Conservation (phyloP, 2,888 invertebrate genomes). For the Galerucella calmariensis region DNA sequence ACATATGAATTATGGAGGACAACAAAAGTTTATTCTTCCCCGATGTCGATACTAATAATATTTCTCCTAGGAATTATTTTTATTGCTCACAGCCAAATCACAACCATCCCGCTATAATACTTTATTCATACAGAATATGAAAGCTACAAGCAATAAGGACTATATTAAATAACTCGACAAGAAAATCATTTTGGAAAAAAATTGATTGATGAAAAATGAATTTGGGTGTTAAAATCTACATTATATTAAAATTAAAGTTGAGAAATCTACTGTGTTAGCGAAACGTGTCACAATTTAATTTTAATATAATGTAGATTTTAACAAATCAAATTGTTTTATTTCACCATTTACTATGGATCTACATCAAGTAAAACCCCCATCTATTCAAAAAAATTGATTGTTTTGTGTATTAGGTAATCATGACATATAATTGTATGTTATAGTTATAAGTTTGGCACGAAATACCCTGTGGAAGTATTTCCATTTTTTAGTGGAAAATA, state of each 20-base stretch:
- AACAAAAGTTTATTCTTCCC: background rate
- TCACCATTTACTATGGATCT: no score
- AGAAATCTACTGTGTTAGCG: no score
- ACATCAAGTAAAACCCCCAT: no score
- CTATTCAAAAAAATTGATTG: no score
- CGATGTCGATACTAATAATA: constrained; percentile 12
- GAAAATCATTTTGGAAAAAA: background rate
- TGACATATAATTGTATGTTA: no score
- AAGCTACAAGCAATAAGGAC: background rate
- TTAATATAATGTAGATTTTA: no score
- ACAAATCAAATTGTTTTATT: no score
- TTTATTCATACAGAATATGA: constrained; percentile 3
- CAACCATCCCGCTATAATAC: background rate
- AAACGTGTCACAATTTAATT: no score
- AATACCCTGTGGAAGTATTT: background rate
- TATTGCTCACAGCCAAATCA: constrained; percentile 17
- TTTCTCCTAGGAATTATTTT: constrained; percentile 19
- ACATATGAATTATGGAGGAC: constrained; percentile 21
- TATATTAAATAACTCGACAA: background rate
- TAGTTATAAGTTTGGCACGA: background rate
- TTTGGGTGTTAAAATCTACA: no score
- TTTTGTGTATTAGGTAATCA: no score
- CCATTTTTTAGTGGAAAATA: constrained; percentile 1
- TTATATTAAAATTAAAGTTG: no score
- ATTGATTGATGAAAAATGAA: no score